Conservation (phyloP, 2,113 vertebrate species). For the Ceyx cyanopectus region DNA sequence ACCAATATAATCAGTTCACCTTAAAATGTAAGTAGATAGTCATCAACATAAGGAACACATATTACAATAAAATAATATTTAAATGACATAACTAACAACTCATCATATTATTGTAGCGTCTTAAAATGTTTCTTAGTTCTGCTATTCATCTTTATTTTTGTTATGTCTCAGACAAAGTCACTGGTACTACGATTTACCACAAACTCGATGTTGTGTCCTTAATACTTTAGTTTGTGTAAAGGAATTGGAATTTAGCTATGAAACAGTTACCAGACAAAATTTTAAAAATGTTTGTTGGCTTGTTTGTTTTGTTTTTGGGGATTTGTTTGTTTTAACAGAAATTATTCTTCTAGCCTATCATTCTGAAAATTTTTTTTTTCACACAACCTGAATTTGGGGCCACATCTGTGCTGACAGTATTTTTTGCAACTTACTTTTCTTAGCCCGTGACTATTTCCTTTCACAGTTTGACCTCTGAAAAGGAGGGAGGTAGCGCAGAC, state of each 20-base stretch:
- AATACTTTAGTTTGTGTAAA: not conserved
- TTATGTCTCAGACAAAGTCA: not conserved
- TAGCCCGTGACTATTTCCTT: not conserved
- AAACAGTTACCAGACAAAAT: not conserved
- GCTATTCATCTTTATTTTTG: not conserved
- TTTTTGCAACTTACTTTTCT: not conserved
- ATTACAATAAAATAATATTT: constrained; percentile 29
- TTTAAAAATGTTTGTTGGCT: not conserved
- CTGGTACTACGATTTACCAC: not conserved
- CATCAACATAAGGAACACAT: constrained; percentile 27
- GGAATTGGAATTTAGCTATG: not conserved
- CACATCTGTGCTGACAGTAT: not conserved
- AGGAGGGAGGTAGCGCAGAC: not conserved
- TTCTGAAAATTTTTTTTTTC: not conserved
- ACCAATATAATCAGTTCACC: not conserved
- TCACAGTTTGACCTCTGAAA: not conserved
- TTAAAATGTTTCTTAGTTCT: constrained; percentile 10
- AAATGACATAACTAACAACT: constrained; percentile 18
- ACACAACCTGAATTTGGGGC: not conserved
- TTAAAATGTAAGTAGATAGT: constrained; percentile 9
- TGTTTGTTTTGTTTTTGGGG: not conserved
- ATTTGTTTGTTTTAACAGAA: not conserved
- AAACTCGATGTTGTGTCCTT: not conserved
- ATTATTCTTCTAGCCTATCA: not conserved
- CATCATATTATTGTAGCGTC: not conserved